Base-by-base conservation (phyloP, 2,113 vertebrate species). In the Anarhynchus alexandrinus region DNA sequence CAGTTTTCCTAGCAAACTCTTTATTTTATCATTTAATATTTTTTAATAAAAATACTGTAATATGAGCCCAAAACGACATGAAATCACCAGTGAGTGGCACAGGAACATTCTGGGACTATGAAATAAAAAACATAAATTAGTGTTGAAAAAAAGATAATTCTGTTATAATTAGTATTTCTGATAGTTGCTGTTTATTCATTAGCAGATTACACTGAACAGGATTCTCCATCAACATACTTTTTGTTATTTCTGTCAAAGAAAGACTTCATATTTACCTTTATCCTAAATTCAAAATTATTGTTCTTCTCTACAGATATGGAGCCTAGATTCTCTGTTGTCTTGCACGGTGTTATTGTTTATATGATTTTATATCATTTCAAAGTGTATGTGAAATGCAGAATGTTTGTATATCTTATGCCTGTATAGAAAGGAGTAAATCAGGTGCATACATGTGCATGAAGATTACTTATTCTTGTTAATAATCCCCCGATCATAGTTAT, bases 41-140 rank as follows among this genome's bases (percentile, higher is more conserved):
- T 76, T 70, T 29, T 15, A 65, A 45, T 2, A 22, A 85, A 79
- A 76, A 43, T 29, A 51, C 59, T 26, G 29, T 15, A 61, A 52
- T 57, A 73, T 13, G 23, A 86, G 18, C 4, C n/a, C 12, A 1
- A 78, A 94, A 69, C 0, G 15, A 58, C 0, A 2, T 3, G 1
- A 87, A 82, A 12, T 52, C 38, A 82, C 34, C 23, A 40, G 36
- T 7, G 12, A 77, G 20, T 54, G 7, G 13, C 10, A 59, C 1
- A 40, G 7, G 30, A 83, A 65, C 12, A 32, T 84, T 49, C 65
- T 74, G 29, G 10, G 19, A 62, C 21, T 87, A 21, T 57, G 47
- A 54, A 29, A 66, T 29, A 89, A 78, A 70, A n/a, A 2, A 0
- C 21, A 47, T 20, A 36, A 74, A 43, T 7, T 42, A 77, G 65